phyloP scores from a whole-genome alignment of 2,797 vertebrate species.

The Chrosomus eos region DNA sequence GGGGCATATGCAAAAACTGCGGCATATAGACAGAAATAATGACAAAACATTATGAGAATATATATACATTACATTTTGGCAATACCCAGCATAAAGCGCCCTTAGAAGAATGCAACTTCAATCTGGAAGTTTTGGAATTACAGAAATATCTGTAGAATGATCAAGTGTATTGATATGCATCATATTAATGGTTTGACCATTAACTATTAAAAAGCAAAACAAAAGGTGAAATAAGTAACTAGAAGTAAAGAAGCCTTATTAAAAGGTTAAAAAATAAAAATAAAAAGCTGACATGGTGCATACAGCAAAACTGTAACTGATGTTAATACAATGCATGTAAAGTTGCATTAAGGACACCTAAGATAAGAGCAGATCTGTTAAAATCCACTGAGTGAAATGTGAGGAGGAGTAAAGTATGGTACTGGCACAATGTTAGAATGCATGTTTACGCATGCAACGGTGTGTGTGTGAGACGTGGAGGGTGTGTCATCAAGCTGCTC shows the following conservation, averaged over 20 bases:
- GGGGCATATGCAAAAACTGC: not conserved
- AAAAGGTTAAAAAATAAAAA: not conserved
- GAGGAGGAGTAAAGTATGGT: not conserved
- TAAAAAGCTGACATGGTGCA: conserved; percentile 14
- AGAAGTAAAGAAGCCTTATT: not conserved
- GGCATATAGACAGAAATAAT: not conserved
- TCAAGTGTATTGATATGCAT: not conserved
- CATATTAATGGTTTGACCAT: not conserved
- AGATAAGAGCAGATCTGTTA: not conserved
- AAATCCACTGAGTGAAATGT: not conserved
- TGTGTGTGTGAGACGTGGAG: not conserved
- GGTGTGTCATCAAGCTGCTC: conserved; percentile 51
- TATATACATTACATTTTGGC: not conserved
- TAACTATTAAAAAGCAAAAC: not conserved
- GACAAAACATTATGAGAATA: not conserved
- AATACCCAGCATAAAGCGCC: not conserved
- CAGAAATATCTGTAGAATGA: not conserved
- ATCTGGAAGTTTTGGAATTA: conserved; percentile 6
- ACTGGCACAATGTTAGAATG: conserved; percentile 16
- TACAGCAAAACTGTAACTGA: not conserved
- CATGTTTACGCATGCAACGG: not conserved
- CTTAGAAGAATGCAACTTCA: not conserved
- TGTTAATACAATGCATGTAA: not conserved
- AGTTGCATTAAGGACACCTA: not conserved
- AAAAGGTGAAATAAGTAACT: not conserved